These are phyloP conservation scores for Chiloscyllium plagiosum DNA, from an alignment of 2,113 vertebrate species.

Conservation along the genomic window DNA sequence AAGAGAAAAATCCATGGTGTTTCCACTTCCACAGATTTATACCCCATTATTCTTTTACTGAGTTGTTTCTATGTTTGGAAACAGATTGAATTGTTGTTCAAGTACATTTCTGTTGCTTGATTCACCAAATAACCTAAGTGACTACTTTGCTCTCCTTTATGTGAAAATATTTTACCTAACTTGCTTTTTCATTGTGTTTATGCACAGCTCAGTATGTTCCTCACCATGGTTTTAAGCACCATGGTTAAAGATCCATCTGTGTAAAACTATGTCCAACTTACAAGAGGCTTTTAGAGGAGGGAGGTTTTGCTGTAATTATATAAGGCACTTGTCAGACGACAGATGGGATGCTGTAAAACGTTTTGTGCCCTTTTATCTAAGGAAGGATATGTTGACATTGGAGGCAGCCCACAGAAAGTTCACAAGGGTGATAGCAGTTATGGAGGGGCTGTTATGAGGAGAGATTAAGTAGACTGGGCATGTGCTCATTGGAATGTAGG, in stretches of 20 bases:
- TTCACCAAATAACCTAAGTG: not conserved
- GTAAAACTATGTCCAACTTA: too few species aligned
- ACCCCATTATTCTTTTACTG: not conserved
- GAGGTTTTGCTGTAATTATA: too few species aligned
- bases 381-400: too few species aligned
- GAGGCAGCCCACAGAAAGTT: too few species aligned
- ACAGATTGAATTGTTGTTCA: not conserved
- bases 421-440: too few species aligned
- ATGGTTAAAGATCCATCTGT: not conserved
- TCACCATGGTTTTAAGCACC: not conserved
- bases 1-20: not conserved
- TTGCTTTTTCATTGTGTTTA: not conserved
- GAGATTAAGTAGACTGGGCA: too few species aligned
- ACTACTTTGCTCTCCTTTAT: not conserved
- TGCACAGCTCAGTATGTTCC: not conserved
- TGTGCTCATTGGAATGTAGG: too few species aligned
- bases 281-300: too few species aligned
- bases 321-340: too few species aligned
- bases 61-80: not conserved
- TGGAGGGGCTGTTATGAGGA: too few species aligned
- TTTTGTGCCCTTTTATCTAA: too few species aligned
- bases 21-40: not conserved
- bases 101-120: not conserved
- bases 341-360: too few species aligned
- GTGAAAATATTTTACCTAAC: not conserved